These are phyloP conservation scores for Microctenopoma lineatum DNA, from an alignment of 2,797 vertebrate species.

Conservation along the genomic window DNA sequence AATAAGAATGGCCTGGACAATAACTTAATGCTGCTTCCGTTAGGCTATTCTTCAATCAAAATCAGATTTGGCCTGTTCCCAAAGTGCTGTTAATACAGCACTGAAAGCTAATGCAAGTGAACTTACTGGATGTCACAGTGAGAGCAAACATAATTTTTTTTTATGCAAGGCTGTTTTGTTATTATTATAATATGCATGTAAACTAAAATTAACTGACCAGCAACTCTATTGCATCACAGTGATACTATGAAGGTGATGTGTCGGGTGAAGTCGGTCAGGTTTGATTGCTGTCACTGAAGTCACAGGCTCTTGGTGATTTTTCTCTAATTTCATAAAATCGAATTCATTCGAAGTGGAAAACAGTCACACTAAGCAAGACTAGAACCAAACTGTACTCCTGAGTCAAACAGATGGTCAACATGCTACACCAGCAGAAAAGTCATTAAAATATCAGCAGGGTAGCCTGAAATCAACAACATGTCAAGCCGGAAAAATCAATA, in stretches of 20 bases:
- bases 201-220: neutral
- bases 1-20: conserved; percentile 4
- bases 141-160: conserved; percentile 10
- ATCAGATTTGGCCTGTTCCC: conserved; percentile 32
- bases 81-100: conserved; percentile 5
- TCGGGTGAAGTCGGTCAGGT: too few relatives aligned
- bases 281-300: neutral
- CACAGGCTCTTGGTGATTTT: neutral
- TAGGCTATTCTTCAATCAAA: conserved; percentile 22
- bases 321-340: neutral
- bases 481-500: neutral
- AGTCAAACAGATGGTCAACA: neutral
- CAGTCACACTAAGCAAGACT: neutral
- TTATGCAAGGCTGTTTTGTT: neutral
- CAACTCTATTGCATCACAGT: neutral
- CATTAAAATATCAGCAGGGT: neutral
- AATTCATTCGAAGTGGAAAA: neutral
- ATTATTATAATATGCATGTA: neutral
- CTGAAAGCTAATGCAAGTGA: neutral
- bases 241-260: neutral
- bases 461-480: neutral
- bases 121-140: conserved; percentile 1
- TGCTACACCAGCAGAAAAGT: neutral
- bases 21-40: conserved; percentile 22
- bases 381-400: neutral